Evolutionary conservation across 1,140 invertebrate species (phyloP).

Genomic region (Meloidogyne hapla): DNA sequence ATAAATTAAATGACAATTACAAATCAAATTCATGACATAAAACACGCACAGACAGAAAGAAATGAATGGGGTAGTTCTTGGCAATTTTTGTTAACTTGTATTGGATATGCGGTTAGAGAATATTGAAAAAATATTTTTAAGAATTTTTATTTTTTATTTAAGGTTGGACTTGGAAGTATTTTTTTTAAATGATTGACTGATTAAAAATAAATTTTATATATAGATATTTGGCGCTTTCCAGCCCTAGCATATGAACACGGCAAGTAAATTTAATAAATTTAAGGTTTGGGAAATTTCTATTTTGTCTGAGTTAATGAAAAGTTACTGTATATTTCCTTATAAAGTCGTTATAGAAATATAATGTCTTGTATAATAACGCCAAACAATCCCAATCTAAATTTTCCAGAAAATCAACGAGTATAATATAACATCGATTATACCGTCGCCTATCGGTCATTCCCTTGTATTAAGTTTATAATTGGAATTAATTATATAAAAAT

Average conservation of each 20-base stretch:
- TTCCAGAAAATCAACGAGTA: too few species aligned
- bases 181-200: background rate
- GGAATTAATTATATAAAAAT: background rate
- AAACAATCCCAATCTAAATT: too few species aligned
- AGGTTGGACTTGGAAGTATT: constrained; percentile 1
- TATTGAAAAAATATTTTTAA: background rate
- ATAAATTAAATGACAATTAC: background rate
- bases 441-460: too few species aligned
- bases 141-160: background rate
- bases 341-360: too few species aligned
- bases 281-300: background rate
- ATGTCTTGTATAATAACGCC: too few species aligned
- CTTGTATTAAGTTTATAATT: too few species aligned
- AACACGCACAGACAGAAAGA: constrained; percentile 25
- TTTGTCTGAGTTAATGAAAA: too few species aligned
- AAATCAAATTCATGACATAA: background rate
- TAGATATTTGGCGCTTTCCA: constrained; percentile 45
- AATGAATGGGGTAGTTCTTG: constrained; percentile 34
- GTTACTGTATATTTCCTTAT: too few species aligned
- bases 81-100: constrained; percentile 40
- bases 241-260: constrained; percentile 38
- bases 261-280: constrained; percentile 26
- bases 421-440: too few species aligned
- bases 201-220: background rate
- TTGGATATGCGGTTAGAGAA: constrained; percentile 30